A percentile compares a stretch with the other conserved stretches of the same genome.
Evolutionary conservation across 2,888 invertebrate genomes (phyloP).

Genomic region (Diarsia dahlii): DNA sequence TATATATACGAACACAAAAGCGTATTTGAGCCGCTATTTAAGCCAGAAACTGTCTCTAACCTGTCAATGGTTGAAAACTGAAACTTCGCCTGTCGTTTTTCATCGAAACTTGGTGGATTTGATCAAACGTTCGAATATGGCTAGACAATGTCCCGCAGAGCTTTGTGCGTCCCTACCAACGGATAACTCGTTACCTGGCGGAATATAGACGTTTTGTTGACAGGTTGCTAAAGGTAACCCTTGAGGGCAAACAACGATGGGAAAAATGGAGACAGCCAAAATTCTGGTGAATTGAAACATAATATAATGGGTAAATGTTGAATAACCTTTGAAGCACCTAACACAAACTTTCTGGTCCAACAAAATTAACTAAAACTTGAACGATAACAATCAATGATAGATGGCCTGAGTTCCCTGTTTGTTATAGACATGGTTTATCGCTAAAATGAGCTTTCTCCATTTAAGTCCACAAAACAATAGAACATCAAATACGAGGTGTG

Average conservation of each 20-base stretch:
- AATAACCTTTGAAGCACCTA: neutral
- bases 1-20: slow-evolving; percentile 41
- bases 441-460: slow-evolving; percentile 54
- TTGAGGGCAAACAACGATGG: slow-evolving; percentile 15
- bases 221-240: slow-evolving; percentile 31
- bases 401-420: slow-evolving; percentile 32
- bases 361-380: slow-evolving; percentile 29
- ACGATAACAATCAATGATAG: slow-evolving; percentile 55
- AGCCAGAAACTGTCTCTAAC: slow-evolving; percentile 26
- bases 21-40: slow-evolving; percentile 22
- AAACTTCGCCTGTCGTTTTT: slow-evolving; percentile 54
- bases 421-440: slow-evolving; percentile 49
- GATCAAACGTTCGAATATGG: slow-evolving; percentile 55
- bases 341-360: slow-evolving; percentile 18
- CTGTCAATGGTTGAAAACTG: slow-evolving; percentile 48
- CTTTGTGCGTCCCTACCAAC: slow-evolving; percentile 35
- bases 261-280: slow-evolving; percentile 9
- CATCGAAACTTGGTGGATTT: slow-evolving; percentile 54
- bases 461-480: slow-evolving; percentile 45
- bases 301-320: slow-evolving; percentile 1
- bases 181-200: slow-evolving; percentile 27
- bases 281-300: slow-evolving; percentile 20
- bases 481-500: slow-evolving; percentile 49
- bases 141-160: slow-evolving; percentile 43
- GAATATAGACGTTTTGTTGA: slow-evolving; percentile 50